These are phyloP conservation scores for Acropora yongei DNA, from an alignment of 64 coral and sea anemone genomes.

Conservation along the genomic window DNA sequence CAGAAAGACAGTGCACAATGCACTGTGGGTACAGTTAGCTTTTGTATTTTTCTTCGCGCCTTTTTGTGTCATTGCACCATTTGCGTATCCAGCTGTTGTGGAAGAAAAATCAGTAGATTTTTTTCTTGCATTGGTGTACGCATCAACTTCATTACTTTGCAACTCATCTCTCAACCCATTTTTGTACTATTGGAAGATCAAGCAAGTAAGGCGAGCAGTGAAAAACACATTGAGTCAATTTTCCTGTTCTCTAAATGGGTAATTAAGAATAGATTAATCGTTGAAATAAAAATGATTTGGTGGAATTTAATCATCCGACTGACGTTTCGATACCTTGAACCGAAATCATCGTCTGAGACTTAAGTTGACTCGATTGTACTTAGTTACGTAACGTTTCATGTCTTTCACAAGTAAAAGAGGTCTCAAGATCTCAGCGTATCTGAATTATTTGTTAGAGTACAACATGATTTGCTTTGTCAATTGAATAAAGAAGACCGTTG, in stretches of 20 bases:
- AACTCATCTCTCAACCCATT: neutral
- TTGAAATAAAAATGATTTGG: too few relatives aligned
- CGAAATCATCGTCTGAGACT: too few relatives aligned
- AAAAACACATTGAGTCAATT: neutral
- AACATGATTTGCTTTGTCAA: too few relatives aligned
- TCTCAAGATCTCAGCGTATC: too few relatives aligned
- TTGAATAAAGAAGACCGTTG: too few relatives aligned
- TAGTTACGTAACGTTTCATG: too few relatives aligned
- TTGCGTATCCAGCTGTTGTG: neutral
- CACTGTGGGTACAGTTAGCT: neutral
- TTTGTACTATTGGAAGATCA: neutral
- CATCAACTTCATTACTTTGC: neutral
- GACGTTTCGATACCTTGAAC: too few relatives aligned
- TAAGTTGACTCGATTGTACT: too few relatives aligned
- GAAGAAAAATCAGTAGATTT: neutral
- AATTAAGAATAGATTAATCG: too few relatives aligned
- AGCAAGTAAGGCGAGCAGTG: neutral
- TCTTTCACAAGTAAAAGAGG: too few relatives aligned
- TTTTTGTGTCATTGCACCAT: neutral
- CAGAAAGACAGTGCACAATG: neutral
- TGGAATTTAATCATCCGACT: too few relatives aligned
- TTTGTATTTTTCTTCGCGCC: neutral
- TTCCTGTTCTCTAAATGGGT: neutral
- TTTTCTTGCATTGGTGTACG: neutral
- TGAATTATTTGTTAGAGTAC: too few relatives aligned